phyloP scores from a whole-genome alignment of 1,140 invertebrate species.

The Sitophilus oryzae region DNA sequence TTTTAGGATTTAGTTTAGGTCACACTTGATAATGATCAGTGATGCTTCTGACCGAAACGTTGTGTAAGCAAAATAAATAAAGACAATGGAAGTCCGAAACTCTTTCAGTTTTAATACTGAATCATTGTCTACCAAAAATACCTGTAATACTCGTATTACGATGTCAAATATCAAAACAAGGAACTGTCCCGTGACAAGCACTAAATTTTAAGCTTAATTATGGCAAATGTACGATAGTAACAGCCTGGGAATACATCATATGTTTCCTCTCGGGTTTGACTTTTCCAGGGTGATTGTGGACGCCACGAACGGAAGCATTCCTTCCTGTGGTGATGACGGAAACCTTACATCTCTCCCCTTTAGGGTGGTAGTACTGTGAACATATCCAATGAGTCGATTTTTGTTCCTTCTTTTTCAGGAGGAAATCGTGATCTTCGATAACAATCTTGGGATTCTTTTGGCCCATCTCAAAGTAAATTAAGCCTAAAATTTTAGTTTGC shows the following conservation, averaged over 20 bases:
- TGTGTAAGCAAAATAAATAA: too few species aligned
- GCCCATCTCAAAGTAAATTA: slow-evolving; percentile 30
- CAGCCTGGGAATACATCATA: slow-evolving; percentile 18
- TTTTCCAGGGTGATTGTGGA: slow-evolving; percentile 24
- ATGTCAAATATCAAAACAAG: too few species aligned
- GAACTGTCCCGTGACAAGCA: too few species aligned
- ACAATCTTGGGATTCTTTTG: slow-evolving; percentile 34
- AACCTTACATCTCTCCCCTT: slow-evolving; percentile 27
- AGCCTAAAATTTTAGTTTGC: slow-evolving; percentile 20
- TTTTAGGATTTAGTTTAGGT: too few species aligned
- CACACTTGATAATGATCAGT: too few species aligned
- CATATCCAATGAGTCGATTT: slow-evolving; percentile 26
- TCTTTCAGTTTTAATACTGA: too few species aligned
- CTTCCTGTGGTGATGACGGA: slow-evolving; percentile 16
- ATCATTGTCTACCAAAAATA: too few species aligned
- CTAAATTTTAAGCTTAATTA: too few species aligned
- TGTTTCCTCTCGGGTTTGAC: slow-evolving; percentile 3
- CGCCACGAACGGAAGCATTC: slow-evolving; percentile 18
- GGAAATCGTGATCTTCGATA: slow-evolving; percentile 26
- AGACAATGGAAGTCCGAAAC: too few species aligned
- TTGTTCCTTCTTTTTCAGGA: slow-evolving; percentile 21
- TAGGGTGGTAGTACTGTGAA: slow-evolving; percentile 28
- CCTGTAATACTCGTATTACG: too few species aligned
- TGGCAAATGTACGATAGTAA: too few species aligned
- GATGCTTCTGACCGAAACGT: too few species aligned